phyloP scores from a whole-genome alignment of 1,140 invertebrate species.

The Aethina tumida region DNA sequence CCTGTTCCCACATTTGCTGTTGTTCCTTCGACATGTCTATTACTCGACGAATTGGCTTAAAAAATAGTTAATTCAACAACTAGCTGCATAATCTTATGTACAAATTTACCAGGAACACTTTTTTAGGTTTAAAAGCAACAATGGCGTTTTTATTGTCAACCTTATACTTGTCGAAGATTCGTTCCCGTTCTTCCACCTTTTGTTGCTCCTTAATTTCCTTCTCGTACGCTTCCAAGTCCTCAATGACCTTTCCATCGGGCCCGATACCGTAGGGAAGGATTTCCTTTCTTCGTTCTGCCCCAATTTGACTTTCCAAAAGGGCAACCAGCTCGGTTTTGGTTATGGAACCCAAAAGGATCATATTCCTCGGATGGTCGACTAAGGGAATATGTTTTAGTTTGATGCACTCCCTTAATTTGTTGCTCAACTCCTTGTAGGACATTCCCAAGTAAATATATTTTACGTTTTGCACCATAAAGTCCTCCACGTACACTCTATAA shows the following conservation, averaged over 20 bases:
- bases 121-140: constrained; percentile 5
- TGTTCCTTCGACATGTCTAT: constrained; percentile 85
- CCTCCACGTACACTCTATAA: constrained; percentile 88
- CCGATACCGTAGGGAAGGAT: constrained; percentile 36
- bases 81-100: too few species aligned
- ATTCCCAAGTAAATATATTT: constrained; percentile 85
- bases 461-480: constrained; percentile 89
- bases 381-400: constrained; percentile 73
- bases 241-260: background rate
- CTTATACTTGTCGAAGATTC: constrained; percentile 10
- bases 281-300: constrained; percentile 68
- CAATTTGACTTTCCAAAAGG: constrained; percentile 76
- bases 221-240: background rate
- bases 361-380: constrained; percentile 81
- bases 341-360: constrained; percentile 89
- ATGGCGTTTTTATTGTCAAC: constrained; percentile 7
- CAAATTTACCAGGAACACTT: too few species aligned
- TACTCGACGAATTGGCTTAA: too few species aligned
- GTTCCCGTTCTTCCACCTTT: constrained; percentile 7
- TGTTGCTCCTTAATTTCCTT: constrained; percentile 10
- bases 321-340: constrained; percentile 80
- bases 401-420: constrained; percentile 55
- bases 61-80: too few species aligned
- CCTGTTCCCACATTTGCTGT: constrained; percentile 82
- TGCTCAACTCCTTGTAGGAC: constrained; percentile 75